A percentile compares a stretch with the other conserved stretches of the same genome.
Evolutionary conservation across 30 jellyfish, hydroid and myxozoan species (phyloP).

Genomic region (Pseudorhiza aurosa): DNA sequence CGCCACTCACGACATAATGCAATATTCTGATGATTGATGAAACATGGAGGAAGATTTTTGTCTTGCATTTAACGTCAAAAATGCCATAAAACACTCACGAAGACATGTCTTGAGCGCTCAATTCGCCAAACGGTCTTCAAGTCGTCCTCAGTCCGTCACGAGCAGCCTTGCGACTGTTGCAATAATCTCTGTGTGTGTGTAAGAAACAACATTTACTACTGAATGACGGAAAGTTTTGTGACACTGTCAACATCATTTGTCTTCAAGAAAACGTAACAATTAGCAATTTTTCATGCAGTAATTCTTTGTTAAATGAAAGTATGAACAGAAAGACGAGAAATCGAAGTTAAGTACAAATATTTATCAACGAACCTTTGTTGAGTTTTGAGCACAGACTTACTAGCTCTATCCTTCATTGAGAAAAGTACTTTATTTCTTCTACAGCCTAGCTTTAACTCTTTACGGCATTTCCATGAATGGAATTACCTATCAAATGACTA

Average conservation of each 20-base stretch:
- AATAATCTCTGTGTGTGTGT: no score
- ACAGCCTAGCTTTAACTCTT: neutral
- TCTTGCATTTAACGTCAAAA: no score
- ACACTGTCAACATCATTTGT: neutral
- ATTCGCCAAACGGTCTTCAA: no score
- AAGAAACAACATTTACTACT: no score
- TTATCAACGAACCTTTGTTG: neutral
- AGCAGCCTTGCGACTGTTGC: no score
- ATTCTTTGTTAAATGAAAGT: neutral
- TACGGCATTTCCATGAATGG: neutral
- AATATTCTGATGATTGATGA: no score
- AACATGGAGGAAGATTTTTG: no score
- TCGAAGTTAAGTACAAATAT: neutral
- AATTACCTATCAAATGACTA: constrained; percentile 6
- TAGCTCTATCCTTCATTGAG: neutral
- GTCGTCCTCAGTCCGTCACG: no score
- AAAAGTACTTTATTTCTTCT: neutral
- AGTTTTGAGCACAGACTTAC: neutral
- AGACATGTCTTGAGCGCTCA: no score
- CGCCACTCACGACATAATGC: no score
- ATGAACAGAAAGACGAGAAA: constrained; percentile 16
- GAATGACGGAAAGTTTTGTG: no score
- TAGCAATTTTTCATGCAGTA: neutral
- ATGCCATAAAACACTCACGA: no score
- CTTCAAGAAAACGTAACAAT: neutral